A percentile compares a stretch with the other conserved stretches of the same genome.
Conservation (phyloP, 2,113 vertebrate species). For the Fregata magnificens region DNA sequence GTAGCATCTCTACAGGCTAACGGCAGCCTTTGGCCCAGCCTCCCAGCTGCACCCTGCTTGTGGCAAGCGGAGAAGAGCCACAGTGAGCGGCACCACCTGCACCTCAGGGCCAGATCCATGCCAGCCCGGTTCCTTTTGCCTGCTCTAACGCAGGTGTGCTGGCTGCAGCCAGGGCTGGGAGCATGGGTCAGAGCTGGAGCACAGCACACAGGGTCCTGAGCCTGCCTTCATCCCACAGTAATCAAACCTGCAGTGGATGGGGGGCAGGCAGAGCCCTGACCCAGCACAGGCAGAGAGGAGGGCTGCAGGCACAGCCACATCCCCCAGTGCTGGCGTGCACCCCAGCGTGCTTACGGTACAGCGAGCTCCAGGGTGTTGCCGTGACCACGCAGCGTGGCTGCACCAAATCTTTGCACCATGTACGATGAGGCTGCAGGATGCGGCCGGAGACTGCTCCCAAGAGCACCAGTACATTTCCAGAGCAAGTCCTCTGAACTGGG, state of each 20-base stretch:
- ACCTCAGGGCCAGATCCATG: neutral
- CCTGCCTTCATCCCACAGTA: neutral
- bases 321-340: neutral
- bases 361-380: neutral
- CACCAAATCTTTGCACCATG: rapidly evolving
- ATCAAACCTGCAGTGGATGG: neutral
- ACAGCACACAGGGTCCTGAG: rapidly evolving
- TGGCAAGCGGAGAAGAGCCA: neutral
- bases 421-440: neutral
- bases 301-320: neutral
- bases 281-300: neutral
- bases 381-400: rapidly evolving
- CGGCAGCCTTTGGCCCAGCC: neutral
- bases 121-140: neutral
- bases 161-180: neutral
- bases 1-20: neutral
- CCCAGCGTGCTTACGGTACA: rapidly evolving
- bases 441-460: neutral
- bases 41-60: neutral
- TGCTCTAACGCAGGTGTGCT: neutral
- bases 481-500: neutral
- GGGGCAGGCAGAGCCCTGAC: neutral
- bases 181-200: neutral
- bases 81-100: neutral
- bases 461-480: neutral